Evolutionary conservation across 2,797 vertebrate genomes (phyloP).

Genomic region (Myotis daubentonii): DNA sequence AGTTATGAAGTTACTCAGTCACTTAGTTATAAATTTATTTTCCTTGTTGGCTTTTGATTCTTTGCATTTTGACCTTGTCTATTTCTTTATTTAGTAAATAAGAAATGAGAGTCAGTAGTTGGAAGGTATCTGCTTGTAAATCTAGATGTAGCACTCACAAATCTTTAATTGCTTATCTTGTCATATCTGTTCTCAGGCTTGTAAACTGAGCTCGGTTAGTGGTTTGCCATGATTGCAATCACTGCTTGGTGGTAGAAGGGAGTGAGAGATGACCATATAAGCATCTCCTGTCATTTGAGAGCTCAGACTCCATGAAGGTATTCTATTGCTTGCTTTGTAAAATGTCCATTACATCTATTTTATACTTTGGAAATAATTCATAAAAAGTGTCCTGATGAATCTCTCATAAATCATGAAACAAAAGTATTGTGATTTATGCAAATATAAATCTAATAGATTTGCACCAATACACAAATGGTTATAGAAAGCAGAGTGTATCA

Average conservation of each 20-base stretch:
- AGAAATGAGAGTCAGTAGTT: not conserved
- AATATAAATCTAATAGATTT: not conserved
- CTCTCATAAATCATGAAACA: not conserved
- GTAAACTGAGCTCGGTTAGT: not conserved
- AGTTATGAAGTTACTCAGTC: not conserved
- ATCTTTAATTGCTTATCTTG: not conserved
- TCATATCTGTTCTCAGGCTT: not conserved
- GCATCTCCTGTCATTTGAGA: not conserved
- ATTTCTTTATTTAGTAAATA: not conserved
- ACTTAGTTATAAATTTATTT: constrained; percentile 17
- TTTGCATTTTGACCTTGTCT: not conserved
- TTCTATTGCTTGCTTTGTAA: constrained; percentile 9
- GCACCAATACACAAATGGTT: not conserved
- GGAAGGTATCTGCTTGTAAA: not conserved
- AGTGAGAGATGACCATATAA: not conserved
- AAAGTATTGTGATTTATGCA: not conserved
- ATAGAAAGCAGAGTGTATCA: not conserved
- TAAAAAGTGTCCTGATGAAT: not conserved
- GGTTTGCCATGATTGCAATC: not conserved
- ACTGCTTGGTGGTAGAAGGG: not conserved
- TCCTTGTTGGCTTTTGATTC: not conserved
- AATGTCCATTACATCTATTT: not conserved
- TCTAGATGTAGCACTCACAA: not conserved
- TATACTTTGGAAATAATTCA: not conserved
- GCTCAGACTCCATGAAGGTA: not conserved